A percentile compares a stretch with the other conserved stretches of the same genome.
Conservation (phyloP, 2,113 vertebrate genomes). For the Puffinus mauretanicus region DNA sequence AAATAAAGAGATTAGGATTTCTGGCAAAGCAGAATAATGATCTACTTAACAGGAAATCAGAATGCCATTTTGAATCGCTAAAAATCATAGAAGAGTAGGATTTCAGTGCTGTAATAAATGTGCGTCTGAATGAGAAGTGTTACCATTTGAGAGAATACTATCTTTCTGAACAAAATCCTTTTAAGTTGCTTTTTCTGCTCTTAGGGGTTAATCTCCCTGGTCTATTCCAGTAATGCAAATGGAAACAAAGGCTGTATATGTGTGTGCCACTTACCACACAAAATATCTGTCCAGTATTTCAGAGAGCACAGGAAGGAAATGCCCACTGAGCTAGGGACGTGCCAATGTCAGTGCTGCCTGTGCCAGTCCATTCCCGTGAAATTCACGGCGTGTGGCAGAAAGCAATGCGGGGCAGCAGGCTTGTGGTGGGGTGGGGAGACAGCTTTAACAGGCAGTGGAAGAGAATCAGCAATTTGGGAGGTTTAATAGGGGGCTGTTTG, state of each 20-base stretch:
- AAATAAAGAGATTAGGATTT: not conserved
- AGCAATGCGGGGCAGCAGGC: not conserved
- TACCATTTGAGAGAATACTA: not conserved
- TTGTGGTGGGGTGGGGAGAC: not conserved
- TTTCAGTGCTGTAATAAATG: not conserved
- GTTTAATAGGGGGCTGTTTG: slow-evolving; percentile 17
- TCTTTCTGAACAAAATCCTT: not conserved
- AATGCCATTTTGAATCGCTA: not conserved
- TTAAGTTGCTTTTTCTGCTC: not conserved
- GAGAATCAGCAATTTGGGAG: slow-evolving; percentile 29
- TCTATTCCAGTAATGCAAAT: not conserved
- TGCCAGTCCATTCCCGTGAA: slow-evolving; percentile 34
- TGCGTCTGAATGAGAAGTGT: not conserved
- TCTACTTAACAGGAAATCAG: not conserved
- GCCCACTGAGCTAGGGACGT: slow-evolving; percentile 12
- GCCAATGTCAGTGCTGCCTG: slow-evolving; percentile 13
- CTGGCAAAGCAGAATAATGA: slow-evolving; percentile 12
- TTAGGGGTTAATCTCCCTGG: not conserved
- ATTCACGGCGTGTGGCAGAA: not conserved
- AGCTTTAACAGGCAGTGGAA: slow-evolving; percentile 13
- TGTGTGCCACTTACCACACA: slow-evolving; percentile 1
- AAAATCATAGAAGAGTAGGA: not conserved
- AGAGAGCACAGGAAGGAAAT: slow-evolving; percentile 48
- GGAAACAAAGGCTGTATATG: slow-evolving; percentile 34
- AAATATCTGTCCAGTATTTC: slow-evolving; percentile 24